phyloP scores from a whole-genome alignment of 1,140 invertebrate species.

The Drosophila pseudoobscura region DNA sequence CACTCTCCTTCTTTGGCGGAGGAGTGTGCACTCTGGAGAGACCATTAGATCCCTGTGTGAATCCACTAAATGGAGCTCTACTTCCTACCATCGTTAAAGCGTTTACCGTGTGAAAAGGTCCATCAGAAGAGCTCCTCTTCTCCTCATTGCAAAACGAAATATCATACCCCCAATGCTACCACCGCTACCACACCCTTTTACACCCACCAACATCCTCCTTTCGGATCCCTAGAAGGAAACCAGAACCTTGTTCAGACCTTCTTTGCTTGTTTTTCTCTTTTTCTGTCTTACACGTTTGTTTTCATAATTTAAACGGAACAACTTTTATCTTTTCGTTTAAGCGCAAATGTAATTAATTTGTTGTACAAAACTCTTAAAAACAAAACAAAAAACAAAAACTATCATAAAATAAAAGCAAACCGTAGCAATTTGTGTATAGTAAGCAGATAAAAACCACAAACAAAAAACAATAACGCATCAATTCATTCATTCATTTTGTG shows the following conservation, averaged over 20 bases:
- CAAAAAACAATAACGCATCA: conserved; percentile 32
- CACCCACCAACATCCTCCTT: conserved; percentile 14
- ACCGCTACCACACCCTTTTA: conserved; percentile 31
- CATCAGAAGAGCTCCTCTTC: too few species aligned
- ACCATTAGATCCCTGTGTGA: too few species aligned
- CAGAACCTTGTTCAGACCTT: conserved; percentile 3
- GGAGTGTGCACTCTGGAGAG: conserved; percentile 6
- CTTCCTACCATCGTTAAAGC: too few species aligned
- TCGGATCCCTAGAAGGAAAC: too few species aligned
- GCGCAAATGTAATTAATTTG: conserved; percentile 70
- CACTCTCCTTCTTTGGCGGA: neutral
- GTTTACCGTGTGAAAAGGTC: too few species aligned
- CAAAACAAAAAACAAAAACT: conserved; percentile 48
- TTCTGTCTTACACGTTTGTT: conserved; percentile 32
- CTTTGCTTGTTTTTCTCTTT: conserved; percentile 3
- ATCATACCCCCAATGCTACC: conserved; percentile 18
- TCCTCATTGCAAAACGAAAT: too few species aligned
- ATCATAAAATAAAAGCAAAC: conserved; percentile 70
- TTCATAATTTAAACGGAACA: conserved; percentile 63
- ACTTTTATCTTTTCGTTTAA: conserved; percentile 62
- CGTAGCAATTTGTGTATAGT: conserved; percentile 78
- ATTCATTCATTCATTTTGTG: conserved; percentile 33
- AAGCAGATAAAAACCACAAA: conserved; percentile 61
- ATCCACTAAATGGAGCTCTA: too few species aligned
- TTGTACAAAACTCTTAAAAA: conserved; percentile 65